These are phyloP conservation scores for Leptopilina boulardi DNA, from an alignment of 1,140 invertebrate species.

Conservation along the genomic window DNA sequence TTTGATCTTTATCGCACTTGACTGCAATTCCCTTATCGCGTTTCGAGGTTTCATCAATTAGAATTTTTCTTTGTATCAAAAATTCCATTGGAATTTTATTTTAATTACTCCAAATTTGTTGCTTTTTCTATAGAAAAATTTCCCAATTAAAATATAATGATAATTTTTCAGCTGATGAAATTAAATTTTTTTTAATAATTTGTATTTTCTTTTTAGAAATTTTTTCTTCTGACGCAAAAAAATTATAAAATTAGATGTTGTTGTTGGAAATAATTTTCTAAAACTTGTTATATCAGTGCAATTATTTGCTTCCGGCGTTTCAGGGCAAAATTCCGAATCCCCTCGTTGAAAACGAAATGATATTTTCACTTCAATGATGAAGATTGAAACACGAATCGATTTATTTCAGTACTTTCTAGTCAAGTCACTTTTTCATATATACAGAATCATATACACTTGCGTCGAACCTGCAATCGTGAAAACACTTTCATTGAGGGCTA, in stretches of 20 bases:
- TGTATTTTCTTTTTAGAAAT: no score
- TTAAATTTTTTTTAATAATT: no score
- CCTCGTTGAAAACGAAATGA: neutral
- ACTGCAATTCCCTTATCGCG: neutral
- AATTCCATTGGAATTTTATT: neutral
- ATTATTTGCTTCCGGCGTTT: neutral
- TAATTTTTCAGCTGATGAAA: no score
- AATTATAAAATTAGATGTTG: no score
- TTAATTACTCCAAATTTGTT: no score
- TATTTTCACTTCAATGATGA: neutral
- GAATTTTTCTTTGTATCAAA: neutral
- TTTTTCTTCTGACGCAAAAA: no score
- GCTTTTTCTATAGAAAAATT: no score
- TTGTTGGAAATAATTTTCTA: no score
- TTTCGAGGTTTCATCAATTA: neutral
- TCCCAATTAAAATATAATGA: no score
- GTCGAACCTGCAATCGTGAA: neutral
- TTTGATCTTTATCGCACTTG: neutral
- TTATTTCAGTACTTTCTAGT: neutral
- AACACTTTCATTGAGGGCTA: neutral
- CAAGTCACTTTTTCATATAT: neutral
- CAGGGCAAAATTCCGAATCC: neutral
- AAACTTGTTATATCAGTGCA: neutral
- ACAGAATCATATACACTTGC: neutral
- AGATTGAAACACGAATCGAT: constrained; percentile 1